Conservation (phyloP, 2,888 invertebrate species). For the Hirtodrosophila cameraria region DNA sequence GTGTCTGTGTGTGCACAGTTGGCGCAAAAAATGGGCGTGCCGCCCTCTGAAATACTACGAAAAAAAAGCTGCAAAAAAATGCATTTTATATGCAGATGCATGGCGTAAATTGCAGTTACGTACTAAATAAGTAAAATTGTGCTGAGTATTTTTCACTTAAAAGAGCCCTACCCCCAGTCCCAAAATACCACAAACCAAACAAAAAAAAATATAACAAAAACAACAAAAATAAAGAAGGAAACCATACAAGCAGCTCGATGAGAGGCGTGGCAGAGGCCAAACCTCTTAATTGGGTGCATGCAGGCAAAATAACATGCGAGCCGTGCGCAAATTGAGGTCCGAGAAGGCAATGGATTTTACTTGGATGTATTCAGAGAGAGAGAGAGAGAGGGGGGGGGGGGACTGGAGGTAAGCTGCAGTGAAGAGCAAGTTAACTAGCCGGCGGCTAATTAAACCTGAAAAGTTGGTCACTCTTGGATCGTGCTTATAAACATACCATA, state of each 20-base stretch:
- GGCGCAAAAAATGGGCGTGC: slow-evolving; percentile 70
- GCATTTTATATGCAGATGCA: slow-evolving; percentile 77
- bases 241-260: neutral
- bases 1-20: slow-evolving; percentile 31
- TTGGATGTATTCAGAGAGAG: slow-evolving; percentile 12
- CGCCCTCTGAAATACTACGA: slow-evolving; percentile 37
- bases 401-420: slow-evolving; percentile 35
- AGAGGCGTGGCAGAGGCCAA: slow-evolving; percentile 41
- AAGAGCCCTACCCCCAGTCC: slow-evolving; percentile 36
- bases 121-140: slow-evolving; percentile 80
- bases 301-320: slow-evolving; percentile 74
- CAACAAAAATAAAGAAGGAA: slow-evolving; percentile 12
- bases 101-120: slow-evolving; percentile 76
- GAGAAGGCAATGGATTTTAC: slow-evolving; percentile 28
- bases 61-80: slow-evolving; percentile 50
- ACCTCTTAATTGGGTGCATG: slow-evolving; percentile 79
- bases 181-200: too few relatives aligned
- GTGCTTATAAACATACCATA: neutral
- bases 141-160: slow-evolving; percentile 80
- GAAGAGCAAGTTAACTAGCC: slow-evolving; percentile 72
- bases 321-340: slow-evolving; percentile 59
- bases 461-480: slow-evolving; percentile 57
- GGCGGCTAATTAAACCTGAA: slow-evolving; percentile 75
- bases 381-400: slow-evolving; percentile 21
- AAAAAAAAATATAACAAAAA: too few relatives aligned